Evolutionary conservation across 1,140 invertebrate genomes (phyloP).

Genomic region (Plutomurus gul): DNA sequence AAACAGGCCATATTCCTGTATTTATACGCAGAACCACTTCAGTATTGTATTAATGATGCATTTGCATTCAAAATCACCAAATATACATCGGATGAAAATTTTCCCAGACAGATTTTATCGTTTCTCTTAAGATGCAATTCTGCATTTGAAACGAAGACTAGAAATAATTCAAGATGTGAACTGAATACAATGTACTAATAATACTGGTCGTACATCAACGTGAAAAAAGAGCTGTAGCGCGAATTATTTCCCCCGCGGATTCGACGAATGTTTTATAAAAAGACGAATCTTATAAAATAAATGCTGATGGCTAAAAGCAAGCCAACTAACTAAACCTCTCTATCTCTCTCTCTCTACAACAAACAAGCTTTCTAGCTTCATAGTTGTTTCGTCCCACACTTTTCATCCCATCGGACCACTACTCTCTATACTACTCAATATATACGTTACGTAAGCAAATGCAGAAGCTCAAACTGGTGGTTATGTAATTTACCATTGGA

Average conservation of each 20-base stretch:
- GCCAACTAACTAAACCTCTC: too few relatives aligned
- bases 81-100: background rate
- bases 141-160: too few relatives aligned
- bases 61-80: background rate
- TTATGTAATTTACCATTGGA: constrained; percentile 9
- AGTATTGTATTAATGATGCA: background rate
- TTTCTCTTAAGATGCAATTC: background rate
- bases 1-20: background rate
- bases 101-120: background rate
- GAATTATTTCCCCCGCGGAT: too few relatives aligned
- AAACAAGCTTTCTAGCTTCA: too few relatives aligned
- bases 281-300: too few relatives aligned
- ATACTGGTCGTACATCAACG: too few relatives aligned
- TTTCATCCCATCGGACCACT: background rate
- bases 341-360: too few relatives aligned
- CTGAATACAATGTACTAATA: too few relatives aligned
- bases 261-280: too few relatives aligned
- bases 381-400: background rate
- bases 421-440: background rate
- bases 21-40: background rate
- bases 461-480: constrained; percentile 10
- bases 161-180: too few relatives aligned
- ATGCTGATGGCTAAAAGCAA: too few relatives aligned
- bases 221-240: too few relatives aligned
- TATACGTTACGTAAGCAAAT: background rate